Percentiles rank a stretch among this genome's conserved stretches.
These are phyloP conservation scores for Netelia inedita DNA, from an alignment of 2,888 invertebrate species.

Conservation along the genomic window DNA sequence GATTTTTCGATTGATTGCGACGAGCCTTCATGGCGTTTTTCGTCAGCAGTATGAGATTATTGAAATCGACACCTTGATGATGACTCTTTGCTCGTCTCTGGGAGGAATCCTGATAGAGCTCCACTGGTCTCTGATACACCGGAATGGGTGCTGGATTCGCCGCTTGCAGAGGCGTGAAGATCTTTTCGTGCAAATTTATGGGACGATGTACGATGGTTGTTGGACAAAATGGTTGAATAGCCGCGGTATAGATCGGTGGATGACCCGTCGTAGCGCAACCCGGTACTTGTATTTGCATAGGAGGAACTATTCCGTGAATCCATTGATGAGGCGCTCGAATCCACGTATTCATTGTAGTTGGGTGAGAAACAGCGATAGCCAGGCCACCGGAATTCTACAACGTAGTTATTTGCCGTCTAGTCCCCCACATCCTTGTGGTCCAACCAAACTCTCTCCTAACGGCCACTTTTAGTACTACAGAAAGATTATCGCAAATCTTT, in stretches of 20 bases:
- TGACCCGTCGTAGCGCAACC: conserved; percentile 66
- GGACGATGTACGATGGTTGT: conserved; percentile 77
- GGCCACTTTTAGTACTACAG: too few relatives aligned
- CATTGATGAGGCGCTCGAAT: conserved; percentile 79
- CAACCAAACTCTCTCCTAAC: too few relatives aligned
- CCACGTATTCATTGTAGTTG: conserved; percentile 73
- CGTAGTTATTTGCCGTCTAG: conserved; percentile 21
- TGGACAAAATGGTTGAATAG: conserved; percentile 77
- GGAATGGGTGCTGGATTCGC: conserved; percentile 75
- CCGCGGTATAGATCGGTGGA: conserved; percentile 73
- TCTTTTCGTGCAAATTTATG: conserved; percentile 72
- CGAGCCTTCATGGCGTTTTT: conserved; percentile 80
- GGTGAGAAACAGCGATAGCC: conserved; percentile 73
- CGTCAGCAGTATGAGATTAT: conserved; percentile 82
- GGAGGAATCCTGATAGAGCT: conserved; percentile 77
- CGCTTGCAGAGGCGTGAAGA: conserved; percentile 65
- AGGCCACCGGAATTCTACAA: conserved; percentile 76
- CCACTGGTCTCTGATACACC: conserved; percentile 80
- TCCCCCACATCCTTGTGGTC: too few relatives aligned
- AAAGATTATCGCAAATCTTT: too few relatives aligned
- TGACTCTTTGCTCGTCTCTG: conserved; percentile 75
- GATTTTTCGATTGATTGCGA: conserved; percentile 76
- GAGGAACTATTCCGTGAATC: conserved; percentile 77
- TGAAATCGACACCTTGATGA: conserved; percentile 81
- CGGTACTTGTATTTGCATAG: conserved; percentile 76